Base-by-base conservation (phyloP, 2,113 vertebrate genomes). In the Cyanistes caeruleus region DNA sequence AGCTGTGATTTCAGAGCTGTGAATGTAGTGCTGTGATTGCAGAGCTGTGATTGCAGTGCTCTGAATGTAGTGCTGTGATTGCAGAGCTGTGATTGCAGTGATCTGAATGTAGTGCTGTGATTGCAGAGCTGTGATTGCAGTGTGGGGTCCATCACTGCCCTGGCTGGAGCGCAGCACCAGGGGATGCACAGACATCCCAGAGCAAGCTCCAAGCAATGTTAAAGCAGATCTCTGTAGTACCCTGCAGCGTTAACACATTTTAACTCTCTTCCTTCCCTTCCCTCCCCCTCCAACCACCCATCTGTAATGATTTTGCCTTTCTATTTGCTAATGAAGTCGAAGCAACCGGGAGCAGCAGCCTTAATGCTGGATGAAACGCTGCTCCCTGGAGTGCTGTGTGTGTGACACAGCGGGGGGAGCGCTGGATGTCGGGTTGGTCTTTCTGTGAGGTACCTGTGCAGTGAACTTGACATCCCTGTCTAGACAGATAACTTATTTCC, bases 291-390 rank as follows among this genome's bases (percentile, higher is more conserved):
- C 46, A 76, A 8, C 9, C 35, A 23, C n/a, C 49, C 24, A 41
- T 13, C 62, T 94, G 95, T 92, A 93, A 82, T 46, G 86, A 58
- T 63, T 86, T 37, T 39, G 15, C 46, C 83, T 70, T 76, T 93
- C 95, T 84, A 72, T 93, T 95, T 90, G 87, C 89, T 97, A 86
- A 96, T 88, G 91, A 91, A 84, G 49, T 39, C 22, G 80, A 90
- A 83, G 90, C 43, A 63, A 78, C 14, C 3, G 27, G 84, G 77
- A 94, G 63, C 90, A 96, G 90, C 93, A 82, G 48, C 83, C 91
- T 82, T 89, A 95, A 77, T 87, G 92, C 70, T 11, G 16, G 6
- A 44, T 96, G 84, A 95, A 96, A 44, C 16, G 9, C 93, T 49
- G 8, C 39, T 83, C 65, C 74, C 89, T 43, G 48, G 80, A 55